These are phyloP conservation scores for Anneissia japonica DNA, from an alignment of 35 echinoderm and acorn worm genomes.

Conservation along the genomic window DNA sequence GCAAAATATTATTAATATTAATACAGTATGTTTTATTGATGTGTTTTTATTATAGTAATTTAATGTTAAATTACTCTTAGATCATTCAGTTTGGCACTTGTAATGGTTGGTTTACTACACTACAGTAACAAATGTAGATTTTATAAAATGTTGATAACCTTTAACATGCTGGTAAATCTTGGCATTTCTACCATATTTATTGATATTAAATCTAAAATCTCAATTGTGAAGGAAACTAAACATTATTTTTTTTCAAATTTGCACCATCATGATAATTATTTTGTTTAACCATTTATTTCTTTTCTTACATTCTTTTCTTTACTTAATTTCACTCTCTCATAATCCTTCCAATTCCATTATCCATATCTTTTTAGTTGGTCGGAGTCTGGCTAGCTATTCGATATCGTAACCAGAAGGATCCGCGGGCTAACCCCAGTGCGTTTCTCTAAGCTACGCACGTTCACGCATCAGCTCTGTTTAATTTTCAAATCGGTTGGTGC, in stretches of 20 bases:
- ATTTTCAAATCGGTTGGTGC: not conserved
- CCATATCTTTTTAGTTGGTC: slow-evolving; percentile 53
- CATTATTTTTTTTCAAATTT: not conserved
- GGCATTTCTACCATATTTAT: too few species aligned
- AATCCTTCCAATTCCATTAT: slow-evolving; percentile 15
- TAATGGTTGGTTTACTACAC: too few species aligned
- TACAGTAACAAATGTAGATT: too few species aligned
- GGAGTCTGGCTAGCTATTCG: slow-evolving; percentile 92
- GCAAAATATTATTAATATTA: too few species aligned
- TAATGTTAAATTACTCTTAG: too few species aligned
- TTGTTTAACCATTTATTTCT: not conserved
- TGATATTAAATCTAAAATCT: too few species aligned
- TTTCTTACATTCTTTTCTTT: slow-evolving; percentile 29
- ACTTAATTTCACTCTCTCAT: slow-evolving; percentile 20
- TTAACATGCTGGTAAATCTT: too few species aligned
- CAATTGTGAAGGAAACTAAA: too few species aligned
- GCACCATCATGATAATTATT: not conserved
- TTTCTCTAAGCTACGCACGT: slow-evolving; percentile 43
- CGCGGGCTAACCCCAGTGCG: slow-evolving; percentile 69
- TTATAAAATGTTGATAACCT: too few species aligned
- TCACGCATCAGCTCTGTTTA: not conserved
- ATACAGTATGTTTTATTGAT: too few species aligned
- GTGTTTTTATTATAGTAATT: too few species aligned
- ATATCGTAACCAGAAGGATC: slow-evolving; percentile 98
- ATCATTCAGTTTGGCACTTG: too few species aligned